Percentiles rank a stretch among this genome's conserved stretches.
Evolutionary conservation across 1,140 invertebrate genomes (phyloP).

Genomic region (Trichonephila clavata): DNA sequence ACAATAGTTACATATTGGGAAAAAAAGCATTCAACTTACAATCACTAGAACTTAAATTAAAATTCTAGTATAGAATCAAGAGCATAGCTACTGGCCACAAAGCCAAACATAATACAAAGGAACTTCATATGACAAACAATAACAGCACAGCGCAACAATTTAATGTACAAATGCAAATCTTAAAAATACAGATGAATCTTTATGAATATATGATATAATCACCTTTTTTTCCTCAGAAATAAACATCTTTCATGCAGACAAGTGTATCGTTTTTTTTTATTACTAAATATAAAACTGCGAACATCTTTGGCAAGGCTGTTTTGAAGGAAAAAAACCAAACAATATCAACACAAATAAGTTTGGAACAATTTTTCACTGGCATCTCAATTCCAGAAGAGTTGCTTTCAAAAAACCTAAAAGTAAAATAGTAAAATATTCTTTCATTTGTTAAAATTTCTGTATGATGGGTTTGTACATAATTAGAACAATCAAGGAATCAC

Average conservation of each 20-base stretch:
- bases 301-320: slow-evolving; percentile 73
- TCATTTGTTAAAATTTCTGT: background rate
- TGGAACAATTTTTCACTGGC: slow-evolving; percentile 60
- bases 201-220: slow-evolving; percentile 30
- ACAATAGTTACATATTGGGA: background rate
- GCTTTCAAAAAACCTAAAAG: slow-evolving; percentile 1
- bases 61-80: background rate
- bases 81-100: slow-evolving; percentile 63
- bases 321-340: slow-evolving; percentile 41
- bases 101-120: slow-evolving; percentile 44
- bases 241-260: slow-evolving; percentile 8
- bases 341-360: slow-evolving; percentile 44
- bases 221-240: slow-evolving; percentile 12
- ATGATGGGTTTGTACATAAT: no score
- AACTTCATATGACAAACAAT: slow-evolving; percentile 40
- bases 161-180: slow-evolving; percentile 54
- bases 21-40: background rate
- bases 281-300: slow-evolving; percentile 65
- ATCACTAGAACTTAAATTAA: background rate
- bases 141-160: slow-evolving; percentile 36
- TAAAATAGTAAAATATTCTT: slow-evolving; percentile 8
- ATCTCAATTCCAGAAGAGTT: slow-evolving; percentile 45
- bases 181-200: slow-evolving; percentile 51
- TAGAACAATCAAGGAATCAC: no score
- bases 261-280: slow-evolving; percentile 1